Base-by-base conservation (phyloP, 2,888 invertebrate genomes). In the Protonemura montana region DNA sequence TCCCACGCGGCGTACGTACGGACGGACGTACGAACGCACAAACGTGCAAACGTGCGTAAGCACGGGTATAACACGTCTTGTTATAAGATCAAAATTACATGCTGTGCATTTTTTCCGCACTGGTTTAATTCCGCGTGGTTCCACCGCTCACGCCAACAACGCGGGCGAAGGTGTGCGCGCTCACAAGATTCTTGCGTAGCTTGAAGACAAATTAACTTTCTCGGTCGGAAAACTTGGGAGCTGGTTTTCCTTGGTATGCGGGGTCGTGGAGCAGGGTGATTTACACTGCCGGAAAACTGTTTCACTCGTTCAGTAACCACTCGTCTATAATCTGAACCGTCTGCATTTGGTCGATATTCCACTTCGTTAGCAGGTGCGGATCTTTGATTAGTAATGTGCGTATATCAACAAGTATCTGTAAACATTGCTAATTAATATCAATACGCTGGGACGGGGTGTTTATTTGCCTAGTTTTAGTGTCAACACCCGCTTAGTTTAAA, bases 1-100 rank as follows among this genome's bases (percentile, higher is more conserved):
- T n/a, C 35, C 41, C 35, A 30, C 41, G 59, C 84, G 84, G 85
- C 59, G 85, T 76, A n/a, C 59, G 85, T 76, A 42, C 76, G n/a
- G 59, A 16, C 3, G 25, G 2, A n/a, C 42, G 7, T 16, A 27
- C 85, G 28, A 6, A 28, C 59, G 13, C 21, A n/a, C n/a, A n/a
- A n/a, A 35, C 82, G 82, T 6, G 82, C 10, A 29, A 0, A 30
- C 82, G 29, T 0, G 30, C 82, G 29, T 30, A 30, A 3, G 35
- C 35, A 35, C 35, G 35, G 35, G 35, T 10, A n/a, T 35, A 3
- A 6, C 35, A 35, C 59, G 59, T 59, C 16, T 21, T 21, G 59
- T 2, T 21, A 59, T n/a, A n/a, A n/a, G n/a, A n/a, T n/a, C n/a
- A n/a, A n/a, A n/a, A n/a, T n/a, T n/a, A n/a, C n/a, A n/a, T n/a